Conservation (phyloP, 2,113 vertebrate species). For the Pipa parva region DNA sequence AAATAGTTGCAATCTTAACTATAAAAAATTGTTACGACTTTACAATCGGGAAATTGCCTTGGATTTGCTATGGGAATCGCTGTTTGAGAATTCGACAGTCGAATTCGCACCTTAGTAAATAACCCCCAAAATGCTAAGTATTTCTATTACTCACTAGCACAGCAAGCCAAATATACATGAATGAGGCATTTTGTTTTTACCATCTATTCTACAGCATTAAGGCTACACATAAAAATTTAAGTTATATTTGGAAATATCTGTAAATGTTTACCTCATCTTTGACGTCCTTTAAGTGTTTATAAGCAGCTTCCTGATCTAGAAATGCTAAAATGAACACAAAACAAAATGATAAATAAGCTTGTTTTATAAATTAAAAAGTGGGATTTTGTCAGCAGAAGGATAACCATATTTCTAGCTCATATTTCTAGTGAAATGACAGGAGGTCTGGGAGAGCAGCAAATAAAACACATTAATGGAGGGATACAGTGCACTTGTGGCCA, state of each 20-base stretch:
- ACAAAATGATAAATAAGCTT: not conserved
- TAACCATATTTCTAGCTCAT: too few relatives aligned
- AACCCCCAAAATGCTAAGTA: too few relatives aligned
- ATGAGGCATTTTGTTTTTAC: not conserved
- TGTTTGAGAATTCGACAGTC: not conserved
- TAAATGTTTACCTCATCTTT: constrained; percentile 55
- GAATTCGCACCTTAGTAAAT: not conserved
- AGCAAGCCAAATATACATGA: too few relatives aligned
- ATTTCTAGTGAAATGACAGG: too few relatives aligned
- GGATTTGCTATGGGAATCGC: too few relatives aligned
- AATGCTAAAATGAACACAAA: constrained; percentile 44
- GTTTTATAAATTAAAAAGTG: not conserved
- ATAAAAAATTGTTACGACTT: too few relatives aligned
- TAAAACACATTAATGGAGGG: too few relatives aligned
- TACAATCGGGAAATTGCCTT: too few relatives aligned
- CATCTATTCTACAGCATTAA: not conserved
- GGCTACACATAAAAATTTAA: not conserved
- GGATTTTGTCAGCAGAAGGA: not conserved
- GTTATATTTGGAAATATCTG: not conserved
- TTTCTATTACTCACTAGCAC: too few relatives aligned
- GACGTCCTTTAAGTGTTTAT: constrained; percentile 45
- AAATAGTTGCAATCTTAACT: too few relatives aligned
- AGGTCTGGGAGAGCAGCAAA: too few relatives aligned
- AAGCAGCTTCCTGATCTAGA: constrained; percentile 40
- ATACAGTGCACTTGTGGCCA: too few relatives aligned